A percentile compares a stretch with the other conserved stretches of the same genome.
These are phyloP conservation scores for Lottia scabra DNA, from an alignment of 2,888 invertebrate species.

Conservation along the genomic window DNA sequence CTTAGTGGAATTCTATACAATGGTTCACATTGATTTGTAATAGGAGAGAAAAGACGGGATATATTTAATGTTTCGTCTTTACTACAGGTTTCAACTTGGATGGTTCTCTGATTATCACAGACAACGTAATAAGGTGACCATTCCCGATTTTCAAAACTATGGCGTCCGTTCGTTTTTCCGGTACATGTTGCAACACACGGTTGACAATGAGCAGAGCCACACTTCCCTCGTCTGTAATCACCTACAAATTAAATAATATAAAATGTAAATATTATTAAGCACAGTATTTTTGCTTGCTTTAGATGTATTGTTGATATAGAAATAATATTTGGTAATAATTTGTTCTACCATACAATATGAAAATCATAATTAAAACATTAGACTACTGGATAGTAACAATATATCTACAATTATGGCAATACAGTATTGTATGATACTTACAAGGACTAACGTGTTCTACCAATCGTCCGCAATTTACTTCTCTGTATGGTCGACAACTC, in stretches of 20 bases:
- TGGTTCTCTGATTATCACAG: constrained; percentile 9
- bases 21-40: constrained; percentile 13
- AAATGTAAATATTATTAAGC: neutral
- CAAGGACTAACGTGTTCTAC: constrained; percentile 10
- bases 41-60: constrained; percentile 7
- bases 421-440: constrained; percentile 18
- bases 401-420: neutral
- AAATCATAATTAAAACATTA: too few species aligned
- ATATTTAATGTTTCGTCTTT: constrained; percentile 1
- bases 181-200: constrained; percentile 5
- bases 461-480: constrained; percentile 14
- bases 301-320: neutral
- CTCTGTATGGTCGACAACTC: constrained; percentile 10
- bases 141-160: constrained; percentile 4
- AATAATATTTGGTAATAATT: too few species aligned
- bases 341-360: too few species aligned
- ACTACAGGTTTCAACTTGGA: neutral
- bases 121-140: constrained; percentile 16
- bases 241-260: constrained; percentile 1
- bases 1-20: constrained; percentile 18
- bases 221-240: constrained; percentile 16
- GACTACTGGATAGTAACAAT: too few species aligned
- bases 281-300: too few species aligned
- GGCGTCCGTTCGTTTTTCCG: constrained; percentile 3
- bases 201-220: constrained; percentile 13